A percentile compares a stretch with the other conserved stretches of the same genome.
phyloP scores from a whole-genome alignment of 2,888 invertebrate species.

The Drosophila robusta region DNA sequence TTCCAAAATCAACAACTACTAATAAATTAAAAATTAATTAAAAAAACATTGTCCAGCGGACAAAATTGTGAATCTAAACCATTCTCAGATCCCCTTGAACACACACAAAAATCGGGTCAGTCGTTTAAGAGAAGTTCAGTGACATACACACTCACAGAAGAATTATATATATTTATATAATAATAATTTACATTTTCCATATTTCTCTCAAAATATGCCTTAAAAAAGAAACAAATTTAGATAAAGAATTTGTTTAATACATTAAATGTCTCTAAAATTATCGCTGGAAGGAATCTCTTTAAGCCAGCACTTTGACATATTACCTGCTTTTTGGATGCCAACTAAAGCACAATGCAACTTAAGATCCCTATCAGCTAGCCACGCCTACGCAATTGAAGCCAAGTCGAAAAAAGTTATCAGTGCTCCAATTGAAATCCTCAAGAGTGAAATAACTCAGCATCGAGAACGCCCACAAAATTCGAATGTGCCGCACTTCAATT shows the following conservation, averaged over 20 bases:
- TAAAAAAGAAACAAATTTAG: too few species aligned
- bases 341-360: conserved; percentile 41
- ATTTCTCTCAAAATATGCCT: too few species aligned
- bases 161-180: too few species aligned
- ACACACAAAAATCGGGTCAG: too few species aligned
- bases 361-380: conserved; percentile 47
- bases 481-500: conserved; percentile 60
- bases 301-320: conserved; percentile 36
- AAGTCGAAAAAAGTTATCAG: conserved; percentile 24
- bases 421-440: conserved; percentile 60
- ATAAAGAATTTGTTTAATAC: neutral
- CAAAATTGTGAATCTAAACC: too few species aligned
- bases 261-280: neutral
- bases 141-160: too few species aligned
- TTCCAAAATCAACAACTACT: too few species aligned
- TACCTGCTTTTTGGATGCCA: conserved; percentile 31
- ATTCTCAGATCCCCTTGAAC: too few species aligned
- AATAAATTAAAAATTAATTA: too few species aligned
- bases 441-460: conserved; percentile 71
- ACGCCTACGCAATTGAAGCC: conserved; percentile 49
- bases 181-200: too few species aligned
- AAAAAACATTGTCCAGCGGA: too few species aligned
- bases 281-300: conserved; percentile 8
- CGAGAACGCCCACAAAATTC: conserved; percentile 54
- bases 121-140: too few species aligned